Evolutionary conservation across 2,797 vertebrate genomes (phyloP), one percentile per base, ranked within the genome.

Genomic region (Danio aesculapii): DNA sequence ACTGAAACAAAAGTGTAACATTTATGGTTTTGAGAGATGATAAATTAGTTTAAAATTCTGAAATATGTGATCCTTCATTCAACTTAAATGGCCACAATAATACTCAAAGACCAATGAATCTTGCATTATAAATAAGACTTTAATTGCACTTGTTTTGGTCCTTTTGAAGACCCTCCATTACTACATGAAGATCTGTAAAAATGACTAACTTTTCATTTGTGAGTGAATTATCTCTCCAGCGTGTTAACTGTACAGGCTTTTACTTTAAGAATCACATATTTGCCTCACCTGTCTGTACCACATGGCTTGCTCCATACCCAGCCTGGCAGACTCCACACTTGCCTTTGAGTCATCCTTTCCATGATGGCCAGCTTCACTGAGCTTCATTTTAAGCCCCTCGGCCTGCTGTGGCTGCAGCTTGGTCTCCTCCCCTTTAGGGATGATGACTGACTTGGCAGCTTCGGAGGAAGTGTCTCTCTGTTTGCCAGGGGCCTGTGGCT

Each of bases 231-330:
- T 44, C n/a, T 10, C 39, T 19, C 39, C 44, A 71, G 73, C 19
- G 11, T 47, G 44, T 7, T 1, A 75, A 75, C n/a, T 19, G 8
- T 75, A 30, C 11, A 17, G 57, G 7, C 6, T 8, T 47, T 47
- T 21, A 47, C 21, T 58, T 78, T 16, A 72, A 66, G 8, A 59
- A 77, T 39, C 6, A 41, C 39, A 67, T 19, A 46, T 50, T 30
- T 17, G 93, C 92, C 77, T 95, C 95, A 98, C 97, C 96, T 98
- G 97, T 95, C 96, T 93, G 92, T 98, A 98, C 97, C 97, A 99
- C 91, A 98, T 94, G 80, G 96, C 93, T 0, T 95, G 95, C 83
- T 98, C 96, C 85, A 96, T 94, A 61, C 96, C 95, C 0, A 94
- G 95, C 66, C 97, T 91, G 68, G 94, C 91, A 2, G 95, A 93